Base-by-base conservation (phyloP, 2,888 invertebrate species). In the Ceraclea dissimilis region DNA sequence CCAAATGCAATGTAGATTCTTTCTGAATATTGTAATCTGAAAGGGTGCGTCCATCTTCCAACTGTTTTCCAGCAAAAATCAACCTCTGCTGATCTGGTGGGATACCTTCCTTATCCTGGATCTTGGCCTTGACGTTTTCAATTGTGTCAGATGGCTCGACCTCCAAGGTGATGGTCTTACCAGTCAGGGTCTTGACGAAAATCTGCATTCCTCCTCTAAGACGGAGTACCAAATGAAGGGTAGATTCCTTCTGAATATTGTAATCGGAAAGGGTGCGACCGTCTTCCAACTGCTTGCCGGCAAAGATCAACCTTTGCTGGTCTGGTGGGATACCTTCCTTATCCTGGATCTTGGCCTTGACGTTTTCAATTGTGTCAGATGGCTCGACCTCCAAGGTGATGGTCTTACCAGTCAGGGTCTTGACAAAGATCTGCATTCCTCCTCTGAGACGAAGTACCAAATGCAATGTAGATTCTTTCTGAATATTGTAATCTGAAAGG, bases 11-110 rank as follows among this genome's bases (percentile, higher is more conserved):
- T 0, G 93, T 93, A 0, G 92, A 91, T 73, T 93, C 92, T 72
- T 94, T 94, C 75, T 96, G 93, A 69, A 95, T 94, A 72, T 94
- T 94, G 74, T 94, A 94, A 70, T 96, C 95, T 0, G 90, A 90
- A 22, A 96, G 78, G 1, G 94, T 94, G 52, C 93, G 84, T 1
- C 93, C 95, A 83, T 96, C 95, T 77, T 95, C 95, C 68, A 96
- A 74, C 75, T 96, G 96, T 72, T 94, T 95, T 54, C 95, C 95
- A 65, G 93, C 93, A 72, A 95, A 95, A 75, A 93, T 93, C 71
- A 93, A 78, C 67, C 91, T 83, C 73, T 91, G 91, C 74, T 91
- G 90, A 72, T 90, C 90, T 65, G 87, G 86, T 63, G 88, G 88
- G 66, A 73, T 78, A 2, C 77, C 76, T 66, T 76, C 76, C 58